Percentiles rank a stretch among this genome's conserved stretches.
Evolutionary conservation across 1,140 invertebrate genomes (phyloP).

Genomic region (Caenorhabditis latens): DNA sequence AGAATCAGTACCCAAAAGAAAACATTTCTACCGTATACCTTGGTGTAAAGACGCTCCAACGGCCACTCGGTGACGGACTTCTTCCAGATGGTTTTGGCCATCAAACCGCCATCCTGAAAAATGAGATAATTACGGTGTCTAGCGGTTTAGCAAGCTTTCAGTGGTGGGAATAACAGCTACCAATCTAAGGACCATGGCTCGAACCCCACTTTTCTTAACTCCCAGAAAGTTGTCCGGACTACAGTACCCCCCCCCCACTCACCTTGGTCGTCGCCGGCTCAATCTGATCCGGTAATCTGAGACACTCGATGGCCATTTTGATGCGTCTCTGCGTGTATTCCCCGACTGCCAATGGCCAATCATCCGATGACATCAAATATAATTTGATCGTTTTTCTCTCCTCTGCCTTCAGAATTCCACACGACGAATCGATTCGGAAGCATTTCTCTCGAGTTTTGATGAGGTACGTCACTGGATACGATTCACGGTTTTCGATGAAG

Average conservation of each 20-base stretch:
- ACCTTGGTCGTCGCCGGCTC: neutral
- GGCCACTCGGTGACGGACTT: slow-evolving; percentile 17
- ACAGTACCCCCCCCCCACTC: neutral
- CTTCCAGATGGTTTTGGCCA: slow-evolving; percentile 14
- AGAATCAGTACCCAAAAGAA: neutral
- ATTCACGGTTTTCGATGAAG: slow-evolving; percentile 18
- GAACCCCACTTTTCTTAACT: no score
- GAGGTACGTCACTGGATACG: neutral
- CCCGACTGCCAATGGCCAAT: neutral
- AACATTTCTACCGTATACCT: neutral
- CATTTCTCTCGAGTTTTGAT: slow-evolving; percentile 17
- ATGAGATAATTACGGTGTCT: neutral
- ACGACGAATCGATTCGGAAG: slow-evolving; percentile 6
- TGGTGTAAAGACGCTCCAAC: slow-evolving; percentile 40
- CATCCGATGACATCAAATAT: slow-evolving; percentile 37
- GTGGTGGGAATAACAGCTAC: no score
- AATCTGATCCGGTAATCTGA: slow-evolving; percentile 19
- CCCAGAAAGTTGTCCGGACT: neutral
- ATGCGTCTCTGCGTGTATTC: slow-evolving; percentile 33
- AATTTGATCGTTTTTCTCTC: slow-evolving; percentile 29
- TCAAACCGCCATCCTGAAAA: neutral
- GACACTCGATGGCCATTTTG: slow-evolving; percentile 38
- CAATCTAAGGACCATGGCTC: no score
- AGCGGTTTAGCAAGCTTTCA: no score
- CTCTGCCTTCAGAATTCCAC: slow-evolving; percentile 11